A percentile compares a stretch with the other conserved stretches of the same genome.
Evolutionary conservation across 1,140 invertebrate genomes (phyloP).

Genomic region (Amphibalanus amphitrite): DNA sequence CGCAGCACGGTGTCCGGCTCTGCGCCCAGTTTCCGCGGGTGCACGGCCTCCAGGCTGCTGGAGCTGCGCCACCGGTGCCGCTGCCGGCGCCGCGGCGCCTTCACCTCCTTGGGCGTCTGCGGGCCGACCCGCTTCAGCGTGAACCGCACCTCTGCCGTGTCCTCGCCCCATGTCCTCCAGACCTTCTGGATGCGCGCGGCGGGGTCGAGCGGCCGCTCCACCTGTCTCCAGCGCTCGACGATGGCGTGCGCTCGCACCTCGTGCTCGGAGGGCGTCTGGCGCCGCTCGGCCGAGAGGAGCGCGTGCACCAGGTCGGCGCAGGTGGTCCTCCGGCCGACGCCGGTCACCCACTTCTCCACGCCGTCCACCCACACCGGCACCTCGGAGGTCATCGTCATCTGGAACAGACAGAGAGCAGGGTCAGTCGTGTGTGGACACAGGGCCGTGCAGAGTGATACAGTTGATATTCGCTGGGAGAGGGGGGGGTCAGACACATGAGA

Average conservation of each 20-base stretch:
- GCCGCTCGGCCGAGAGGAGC: slow-evolving; percentile 32
- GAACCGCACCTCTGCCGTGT: slow-evolving; percentile 41
- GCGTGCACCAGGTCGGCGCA: slow-evolving; percentile 57
- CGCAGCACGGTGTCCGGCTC: neutral
- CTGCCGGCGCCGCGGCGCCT: slow-evolving; percentile 19
- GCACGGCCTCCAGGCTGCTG: slow-evolving; percentile 14
- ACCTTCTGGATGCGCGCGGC: slow-evolving; percentile 45
- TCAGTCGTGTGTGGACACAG: neutral
- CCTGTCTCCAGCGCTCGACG: slow-evolving; percentile 33
- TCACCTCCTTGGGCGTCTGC: slow-evolving; percentile 16
- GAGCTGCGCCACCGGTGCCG: slow-evolving; percentile 14
- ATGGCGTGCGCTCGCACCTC: slow-evolving; percentile 22
- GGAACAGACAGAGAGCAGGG: neutral
- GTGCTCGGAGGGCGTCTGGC: slow-evolving; percentile 11
- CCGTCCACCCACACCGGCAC: slow-evolving; percentile 58
- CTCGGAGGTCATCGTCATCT: slow-evolving; percentile 25
- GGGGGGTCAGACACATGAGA: too few species aligned
- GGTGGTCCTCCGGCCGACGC: slow-evolving; percentile 51
- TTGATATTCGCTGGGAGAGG: too few species aligned
- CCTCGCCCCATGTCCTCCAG: slow-evolving; percentile 53
- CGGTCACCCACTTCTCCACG: slow-evolving; percentile 57
- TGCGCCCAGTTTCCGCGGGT: slow-evolving; percentile 14
- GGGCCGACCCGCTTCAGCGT: slow-evolving; percentile 26
- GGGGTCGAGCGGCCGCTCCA: slow-evolving; percentile 48
- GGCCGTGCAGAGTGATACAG: neutral